Evolutionary conservation across 92 coral and sea anemone species (phyloP), one percentile per base, ranked within the genome.

Genomic region (Siderastrea radians): DNA sequence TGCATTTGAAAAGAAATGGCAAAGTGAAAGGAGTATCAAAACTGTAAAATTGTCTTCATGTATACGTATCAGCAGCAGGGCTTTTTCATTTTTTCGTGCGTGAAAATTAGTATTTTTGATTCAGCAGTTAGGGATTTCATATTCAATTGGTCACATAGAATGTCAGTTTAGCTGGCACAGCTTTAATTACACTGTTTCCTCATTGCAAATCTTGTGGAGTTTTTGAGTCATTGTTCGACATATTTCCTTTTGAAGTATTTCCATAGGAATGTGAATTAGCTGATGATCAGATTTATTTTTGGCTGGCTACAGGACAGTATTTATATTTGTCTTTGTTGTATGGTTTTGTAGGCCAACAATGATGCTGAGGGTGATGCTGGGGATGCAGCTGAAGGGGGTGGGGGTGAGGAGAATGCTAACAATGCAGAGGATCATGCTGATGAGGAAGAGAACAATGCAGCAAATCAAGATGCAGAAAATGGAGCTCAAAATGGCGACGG

Each of bases 401-500:
- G 57, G 75, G 90, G 80, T 16, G 86, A 84, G 45, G 91, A 82
- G 19, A 72, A 71, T 73, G 90, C 77, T 68, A 87, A 70, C 57
- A 81, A 86, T 52, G 84, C 77, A 49, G 79, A 79, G 26, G 91
- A 62, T 10, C 58, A 12, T 69, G 86, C 57, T 11, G 89, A 74
- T 58, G 88, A 89, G 53, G 94, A 84, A 80, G 94, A 79, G 3
- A 81, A 87, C 66, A 85, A 88, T 81, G 91, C 49, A 50, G 94
- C 74, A n/a, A 93, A 95, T 54, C 88, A 87, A 63, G 94, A 83
- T 80, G 92, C 86, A 46, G 98, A 80, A 50, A 92, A 93, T 88
- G 98, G 82, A 19, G 96, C 86, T 43, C 86, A 93, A 16, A 90
- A 94, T 93, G 88, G 83, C 82, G 90, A 84, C 6, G 91, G 91